Conservation (phyloP, 2,797 vertebrate species). For the Carcharodon carcharias region DNA sequence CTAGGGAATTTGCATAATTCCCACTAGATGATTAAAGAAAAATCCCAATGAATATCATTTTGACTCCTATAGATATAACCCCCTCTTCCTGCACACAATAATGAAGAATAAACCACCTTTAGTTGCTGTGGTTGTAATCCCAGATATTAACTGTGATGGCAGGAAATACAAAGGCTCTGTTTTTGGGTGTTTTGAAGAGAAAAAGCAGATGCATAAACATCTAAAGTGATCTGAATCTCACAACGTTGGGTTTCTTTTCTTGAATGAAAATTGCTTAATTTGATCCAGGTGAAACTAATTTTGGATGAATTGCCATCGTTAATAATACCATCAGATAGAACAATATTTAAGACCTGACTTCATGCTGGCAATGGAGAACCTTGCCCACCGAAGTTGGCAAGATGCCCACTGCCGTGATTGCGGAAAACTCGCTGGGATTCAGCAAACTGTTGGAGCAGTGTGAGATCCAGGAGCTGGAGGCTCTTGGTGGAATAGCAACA, state of each 20-base stretch:
- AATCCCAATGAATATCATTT: background rate
- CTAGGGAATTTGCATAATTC: no score
- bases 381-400: conserved; percentile 45
- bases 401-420: conserved; percentile 89
- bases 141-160: background rate
- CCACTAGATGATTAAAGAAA: background rate
- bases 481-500: no score
- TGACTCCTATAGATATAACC: background rate
- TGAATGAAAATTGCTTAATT: background rate
- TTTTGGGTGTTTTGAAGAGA: background rate
- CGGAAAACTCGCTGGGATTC: conserved; percentile 66
- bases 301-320: background rate
- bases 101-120: background rate
- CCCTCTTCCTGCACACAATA: background rate
- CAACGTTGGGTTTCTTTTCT: background rate
- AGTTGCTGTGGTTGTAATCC: background rate
- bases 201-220: background rate
- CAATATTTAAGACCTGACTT: background rate
- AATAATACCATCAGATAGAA: background rate
- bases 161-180: background rate
- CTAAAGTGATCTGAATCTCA: background rate
- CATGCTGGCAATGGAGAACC: background rate
- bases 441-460: conserved; percentile 84
- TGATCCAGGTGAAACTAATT: background rate
- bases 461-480: conserved; percentile 94